Conservation (phyloP, 2,113 vertebrate species). For the Oreotragus oreotragus region DNA sequence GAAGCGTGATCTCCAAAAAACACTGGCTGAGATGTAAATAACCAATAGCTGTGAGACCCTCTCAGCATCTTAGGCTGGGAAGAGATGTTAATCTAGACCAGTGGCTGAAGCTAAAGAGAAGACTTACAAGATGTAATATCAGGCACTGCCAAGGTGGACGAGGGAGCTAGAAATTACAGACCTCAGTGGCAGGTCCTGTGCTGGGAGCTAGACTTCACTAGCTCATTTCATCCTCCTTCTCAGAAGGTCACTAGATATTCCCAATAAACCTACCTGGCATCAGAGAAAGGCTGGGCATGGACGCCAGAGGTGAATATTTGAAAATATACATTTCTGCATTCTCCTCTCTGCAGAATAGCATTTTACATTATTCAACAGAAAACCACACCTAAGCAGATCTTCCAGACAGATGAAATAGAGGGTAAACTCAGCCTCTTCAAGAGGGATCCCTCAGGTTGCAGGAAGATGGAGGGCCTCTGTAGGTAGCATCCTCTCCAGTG, state of each 20-base stretch:
- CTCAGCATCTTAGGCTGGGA: not conserved
- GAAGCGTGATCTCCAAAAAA: not conserved
- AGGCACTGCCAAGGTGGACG: not conserved
- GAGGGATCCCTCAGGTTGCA: not conserved
- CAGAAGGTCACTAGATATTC: not conserved
- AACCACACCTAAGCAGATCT: slow-evolving; percentile 20
- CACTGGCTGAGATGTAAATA: not conserved
- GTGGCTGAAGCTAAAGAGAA: not conserved
- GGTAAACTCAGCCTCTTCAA: not conserved
- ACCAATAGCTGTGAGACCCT: not conserved
- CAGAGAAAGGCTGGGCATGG: not conserved
- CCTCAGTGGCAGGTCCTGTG: not conserved
- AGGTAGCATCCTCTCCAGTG: not conserved
- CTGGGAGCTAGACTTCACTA: not conserved
- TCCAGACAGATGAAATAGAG: not conserved
- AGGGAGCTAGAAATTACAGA: not conserved
- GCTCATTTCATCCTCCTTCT: not conserved
- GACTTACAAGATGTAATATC: not conserved
- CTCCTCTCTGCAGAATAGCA: not conserved
- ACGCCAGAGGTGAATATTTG: not conserved
- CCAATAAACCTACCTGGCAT: not conserved
- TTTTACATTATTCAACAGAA: slow-evolving; percentile 55
- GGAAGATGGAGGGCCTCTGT: not conserved
- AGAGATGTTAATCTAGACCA: not conserved
- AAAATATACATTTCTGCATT: slow-evolving; percentile 9